Conservation (phyloP, 1,140 invertebrate genomes). For the Scaptomyza hsui region DNA sequence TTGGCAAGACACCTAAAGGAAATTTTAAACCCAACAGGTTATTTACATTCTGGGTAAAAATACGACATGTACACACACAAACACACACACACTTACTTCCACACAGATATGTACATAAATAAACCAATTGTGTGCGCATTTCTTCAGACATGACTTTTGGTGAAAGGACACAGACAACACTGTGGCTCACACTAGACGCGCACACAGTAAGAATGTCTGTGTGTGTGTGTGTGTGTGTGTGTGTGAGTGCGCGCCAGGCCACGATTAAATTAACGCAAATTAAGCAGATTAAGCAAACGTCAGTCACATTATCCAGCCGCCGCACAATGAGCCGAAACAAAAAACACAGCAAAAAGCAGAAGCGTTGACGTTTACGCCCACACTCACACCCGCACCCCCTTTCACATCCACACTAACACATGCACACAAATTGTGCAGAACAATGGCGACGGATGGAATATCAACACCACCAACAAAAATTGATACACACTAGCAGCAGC, state of each 20-base stretch:
- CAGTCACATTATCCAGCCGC: conserved; percentile 63
- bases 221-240: conserved; percentile 2
- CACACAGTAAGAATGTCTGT: conserved; percentile 14
- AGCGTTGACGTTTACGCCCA: conserved; percentile 57
- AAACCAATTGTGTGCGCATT: background rate
- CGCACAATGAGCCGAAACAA: conserved; percentile 52
- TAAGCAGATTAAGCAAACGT: conserved; percentile 71
- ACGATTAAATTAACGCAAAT: conserved; percentile 77
- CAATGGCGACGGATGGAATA: conserved; percentile 47
- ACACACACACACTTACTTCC: conserved; percentile 2
- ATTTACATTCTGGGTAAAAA: conserved; percentile 39
- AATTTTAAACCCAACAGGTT: conserved; percentile 55
- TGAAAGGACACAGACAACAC: conserved; percentile 48
- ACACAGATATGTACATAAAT: conserved; percentile 2
- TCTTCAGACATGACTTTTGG: conserved; percentile 7
- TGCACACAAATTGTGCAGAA: conserved; percentile 33
- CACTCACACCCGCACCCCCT: conserved; percentile 7
- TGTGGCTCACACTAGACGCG: conserved; percentile 19
- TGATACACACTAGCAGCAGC: conserved; percentile 45
- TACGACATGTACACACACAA: conserved; percentile 14
- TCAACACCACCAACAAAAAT: conserved; percentile 43
- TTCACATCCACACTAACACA: conserved; percentile 1
- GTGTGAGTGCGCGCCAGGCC: conserved; percentile 18
- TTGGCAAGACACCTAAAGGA: no score
- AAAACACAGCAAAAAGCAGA: conserved; percentile 62